Evolutionary conservation across 2,888 invertebrate genomes (phyloP).

Genomic region (Trilocha varians): DNA sequence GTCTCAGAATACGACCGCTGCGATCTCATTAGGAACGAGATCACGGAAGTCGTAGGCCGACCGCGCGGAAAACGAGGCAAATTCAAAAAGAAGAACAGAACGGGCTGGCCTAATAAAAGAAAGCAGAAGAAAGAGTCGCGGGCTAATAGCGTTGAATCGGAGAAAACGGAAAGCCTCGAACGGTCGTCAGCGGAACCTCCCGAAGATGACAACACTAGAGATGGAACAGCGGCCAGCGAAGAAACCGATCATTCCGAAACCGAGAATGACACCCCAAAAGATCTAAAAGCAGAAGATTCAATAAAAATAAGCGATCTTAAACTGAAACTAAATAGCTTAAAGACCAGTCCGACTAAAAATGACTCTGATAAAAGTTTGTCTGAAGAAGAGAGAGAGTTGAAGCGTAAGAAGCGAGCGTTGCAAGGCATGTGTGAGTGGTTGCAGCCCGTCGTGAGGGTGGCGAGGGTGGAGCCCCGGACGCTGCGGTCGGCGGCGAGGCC

Average conservation of each 20-base stretch:
- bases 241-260: slow-evolving; percentile 34
- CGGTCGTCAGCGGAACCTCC: slow-evolving; percentile 45
- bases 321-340: background rate
- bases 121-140: slow-evolving; percentile 49
- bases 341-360: background rate
- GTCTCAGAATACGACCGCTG: slow-evolving; percentile 60
- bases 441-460: slow-evolving; percentile 79
- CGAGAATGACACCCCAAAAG: slow-evolving; percentile 18
- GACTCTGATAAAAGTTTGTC: slow-evolving; percentile 26
- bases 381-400: slow-evolving; percentile 37
- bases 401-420: slow-evolving; percentile 41
- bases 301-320: slow-evolving; percentile 14
- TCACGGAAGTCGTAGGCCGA: slow-evolving; percentile 33
- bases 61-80: slow-evolving; percentile 54
- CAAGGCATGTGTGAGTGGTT: slow-evolving; percentile 54
- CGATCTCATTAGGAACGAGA: slow-evolving; percentile 53
- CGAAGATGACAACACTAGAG: slow-evolving; percentile 46
- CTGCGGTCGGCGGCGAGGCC: slow-evolving; percentile 44
- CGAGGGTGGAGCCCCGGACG: slow-evolving; percentile 71
- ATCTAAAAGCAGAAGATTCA: background rate
- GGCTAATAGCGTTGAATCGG: slow-evolving; percentile 37
- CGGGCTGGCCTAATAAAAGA: slow-evolving; percentile 84
- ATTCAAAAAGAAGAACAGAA: slow-evolving; percentile 82
- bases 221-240: slow-evolving; percentile 45
- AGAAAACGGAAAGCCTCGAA: slow-evolving; percentile 40